Evolutionary conservation across 1,140 invertebrate species (phyloP), one percentile per base, ranked within the genome.

Genomic region (Heliconius hewitsoni): DNA sequence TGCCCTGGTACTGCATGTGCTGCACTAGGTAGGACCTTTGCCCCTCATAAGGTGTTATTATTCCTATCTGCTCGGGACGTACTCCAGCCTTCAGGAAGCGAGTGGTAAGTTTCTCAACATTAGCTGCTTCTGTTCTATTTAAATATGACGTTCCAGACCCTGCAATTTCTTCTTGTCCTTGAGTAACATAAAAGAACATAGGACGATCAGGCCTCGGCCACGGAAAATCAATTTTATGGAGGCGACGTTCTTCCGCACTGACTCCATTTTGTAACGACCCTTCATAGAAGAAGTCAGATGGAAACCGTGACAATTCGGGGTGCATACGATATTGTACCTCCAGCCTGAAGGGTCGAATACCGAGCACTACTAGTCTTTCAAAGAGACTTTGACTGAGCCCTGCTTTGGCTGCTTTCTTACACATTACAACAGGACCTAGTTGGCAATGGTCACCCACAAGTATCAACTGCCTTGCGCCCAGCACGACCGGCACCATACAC

Each of bases 251-350:
- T 90, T 98, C 98, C 18, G 98, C 98, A 86, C 98, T 99, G 3
- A 99, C 99, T 2, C 99, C 99, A 94, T 99, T 99, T 92, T 99
- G 99, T 37, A 99, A 95, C 2, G 98, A 99, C 0, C 99, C 99
- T 92, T 99, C 99, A 91, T 99, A 99, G 91, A 99, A 99, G 94
- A 99, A 99, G 92, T 99, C 99, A 0, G 99, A 99, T 0, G 99
- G 99, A 91, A 99, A 99, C 70, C 98, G 96, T 0, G 98, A 99
- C 0, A 99, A 95, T 87, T 99, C 98, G 0, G 99, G 99, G 90
- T 99, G 98, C 99, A 99, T 99, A 76, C 99, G 96, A 91, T 99
- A 99, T 91, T 99, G 99, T 2, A 99, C 99, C 94, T 99, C 98
- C 1, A 99, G 94, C 1, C 99, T 96, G 91, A 99, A 98, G 0